Evolutionary conservation across 2,113 vertebrate species (phyloP).

Genomic region (Prochilodus magdalenae): DNA sequence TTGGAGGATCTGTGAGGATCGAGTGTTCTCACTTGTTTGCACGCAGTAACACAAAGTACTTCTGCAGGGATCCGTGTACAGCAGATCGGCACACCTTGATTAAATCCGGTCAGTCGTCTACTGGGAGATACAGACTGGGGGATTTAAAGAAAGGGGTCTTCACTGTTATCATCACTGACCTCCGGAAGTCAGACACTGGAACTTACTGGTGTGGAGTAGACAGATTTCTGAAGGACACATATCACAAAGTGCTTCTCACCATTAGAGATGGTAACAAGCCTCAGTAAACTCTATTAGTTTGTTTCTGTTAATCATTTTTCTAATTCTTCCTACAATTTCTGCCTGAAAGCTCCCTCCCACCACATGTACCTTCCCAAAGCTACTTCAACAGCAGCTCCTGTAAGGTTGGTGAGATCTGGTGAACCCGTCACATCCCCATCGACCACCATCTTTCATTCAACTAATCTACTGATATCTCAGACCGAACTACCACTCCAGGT

Average conservation of each 20-base stretch:
- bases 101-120: not conserved
- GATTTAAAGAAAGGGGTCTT: not conserved
- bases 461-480: too few species aligned
- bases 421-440: too few species aligned
- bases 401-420: too few species aligned
- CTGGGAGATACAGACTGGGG: not conserved
- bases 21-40: not conserved
- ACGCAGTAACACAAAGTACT: not conserved
- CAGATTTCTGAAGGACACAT: not conserved
- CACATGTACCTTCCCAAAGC: not conserved
- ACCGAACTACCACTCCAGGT: too few species aligned
- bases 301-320: not conserved
- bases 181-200: not conserved
- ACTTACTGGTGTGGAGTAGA: constrained; percentile 5
- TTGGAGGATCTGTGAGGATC: not conserved
- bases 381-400: too few species aligned
- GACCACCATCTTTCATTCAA: not conserved
- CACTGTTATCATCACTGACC: not conserved
- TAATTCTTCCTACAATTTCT: not conserved
- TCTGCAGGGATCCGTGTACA: not conserved
- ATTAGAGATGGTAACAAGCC: not conserved
- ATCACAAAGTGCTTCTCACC: not conserved
- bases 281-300: not conserved
- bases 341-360: not conserved
- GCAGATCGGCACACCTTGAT: not conserved